These are phyloP conservation scores for Mellilla xanthometata DNA, from an alignment of 2,888 invertebrate genomes.

Conservation along the genomic window DNA sequence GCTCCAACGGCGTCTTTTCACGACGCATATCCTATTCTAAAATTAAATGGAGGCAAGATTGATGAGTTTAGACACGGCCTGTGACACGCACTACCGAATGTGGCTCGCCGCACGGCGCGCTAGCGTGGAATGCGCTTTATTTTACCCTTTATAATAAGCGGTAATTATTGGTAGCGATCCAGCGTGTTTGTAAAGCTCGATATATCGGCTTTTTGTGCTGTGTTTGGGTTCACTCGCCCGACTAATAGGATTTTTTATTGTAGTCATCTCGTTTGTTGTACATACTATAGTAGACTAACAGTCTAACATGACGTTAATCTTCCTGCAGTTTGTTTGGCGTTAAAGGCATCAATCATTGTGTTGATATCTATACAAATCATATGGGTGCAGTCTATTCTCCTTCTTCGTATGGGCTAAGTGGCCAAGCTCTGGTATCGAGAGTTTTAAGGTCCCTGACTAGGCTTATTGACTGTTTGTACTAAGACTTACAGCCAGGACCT, in stretches of 20 bases:
- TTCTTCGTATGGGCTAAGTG: too few species aligned
- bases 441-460: too few species aligned
- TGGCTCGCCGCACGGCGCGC: conserved; percentile 37
- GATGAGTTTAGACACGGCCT: conserved; percentile 79
- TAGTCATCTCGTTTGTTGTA: conserved; percentile 43
- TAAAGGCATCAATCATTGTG: conserved; percentile 53
- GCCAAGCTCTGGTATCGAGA: too few species aligned
- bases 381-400: too few species aligned
- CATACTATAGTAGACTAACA: conserved; percentile 44
- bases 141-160: conserved; percentile 71
- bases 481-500: too few species aligned
- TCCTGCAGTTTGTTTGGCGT: conserved; percentile 47
- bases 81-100: conserved; percentile 80
- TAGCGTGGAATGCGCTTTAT: conserved; percentile 70
- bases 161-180: conserved; percentile 70
- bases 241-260: conserved; percentile 73
- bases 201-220: conserved; percentile 63
- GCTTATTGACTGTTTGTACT: too few species aligned
- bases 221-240: conserved; percentile 60
- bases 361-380: conserved; percentile 41
- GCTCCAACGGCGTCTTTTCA: conserved; percentile 56
- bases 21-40: conserved; percentile 60
- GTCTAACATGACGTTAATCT: conserved; percentile 68
- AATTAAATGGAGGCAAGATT: conserved; percentile 78
- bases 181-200: conserved; percentile 51